A percentile compares a stretch with the other conserved stretches of the same genome.
Evolutionary conservation across 2,113 vertebrate species (phyloP).

Genomic region (Hippotragus niger): DNA sequence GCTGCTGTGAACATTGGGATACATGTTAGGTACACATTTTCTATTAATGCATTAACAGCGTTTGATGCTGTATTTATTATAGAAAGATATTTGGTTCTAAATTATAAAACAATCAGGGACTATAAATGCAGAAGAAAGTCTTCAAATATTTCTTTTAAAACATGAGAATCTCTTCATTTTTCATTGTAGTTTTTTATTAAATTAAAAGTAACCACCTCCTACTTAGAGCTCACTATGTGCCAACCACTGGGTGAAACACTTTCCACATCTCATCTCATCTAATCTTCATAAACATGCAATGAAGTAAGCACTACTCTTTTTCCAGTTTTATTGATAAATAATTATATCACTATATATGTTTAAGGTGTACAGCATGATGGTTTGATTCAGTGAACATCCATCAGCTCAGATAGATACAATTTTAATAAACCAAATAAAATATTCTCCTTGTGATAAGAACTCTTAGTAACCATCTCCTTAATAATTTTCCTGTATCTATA

Average conservation of each 20-base stretch:
- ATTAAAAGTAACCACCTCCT: neutral
- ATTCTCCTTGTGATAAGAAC: neutral
- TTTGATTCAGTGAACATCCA: neutral
- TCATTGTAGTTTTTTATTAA: neutral
- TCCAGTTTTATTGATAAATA: neutral
- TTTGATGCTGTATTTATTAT: neutral
- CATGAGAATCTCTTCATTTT: neutral
- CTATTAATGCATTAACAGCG: neutral
- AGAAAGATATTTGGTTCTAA: neutral
- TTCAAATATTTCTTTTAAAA: conserved; percentile 8
- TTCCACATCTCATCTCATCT: neutral
- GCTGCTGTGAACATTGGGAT: neutral
- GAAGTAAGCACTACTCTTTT: neutral
- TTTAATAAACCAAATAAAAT: neutral
- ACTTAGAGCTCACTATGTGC: neutral
- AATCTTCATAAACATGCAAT: neutral
- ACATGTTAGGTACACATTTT: neutral
- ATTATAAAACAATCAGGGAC: neutral
- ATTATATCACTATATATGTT: neutral
- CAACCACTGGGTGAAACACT: neutral
- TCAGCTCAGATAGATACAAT: neutral
- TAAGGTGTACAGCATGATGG: neutral
- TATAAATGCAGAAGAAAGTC: neutral
- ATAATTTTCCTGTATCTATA: neutral
- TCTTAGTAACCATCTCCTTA: neutral